Evolutionary conservation across 30 jellyfish, hydroid and myxozoan species (phyloP).

Genomic region (Turritopsis rubra): DNA sequence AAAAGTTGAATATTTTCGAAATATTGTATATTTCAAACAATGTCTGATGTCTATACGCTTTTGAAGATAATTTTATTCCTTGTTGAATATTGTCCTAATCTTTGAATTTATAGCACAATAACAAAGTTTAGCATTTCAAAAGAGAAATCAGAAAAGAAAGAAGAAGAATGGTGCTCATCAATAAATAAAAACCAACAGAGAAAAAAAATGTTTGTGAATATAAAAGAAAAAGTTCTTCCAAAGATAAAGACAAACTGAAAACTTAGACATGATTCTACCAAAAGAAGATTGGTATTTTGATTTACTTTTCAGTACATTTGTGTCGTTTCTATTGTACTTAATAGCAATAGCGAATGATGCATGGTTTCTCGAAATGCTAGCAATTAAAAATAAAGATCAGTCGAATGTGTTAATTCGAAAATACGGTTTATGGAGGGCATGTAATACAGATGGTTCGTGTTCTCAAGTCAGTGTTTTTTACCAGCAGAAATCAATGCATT

Average conservation of each 20-base stretch:
- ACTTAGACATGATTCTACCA: not conserved
- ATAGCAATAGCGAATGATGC: not conserved
- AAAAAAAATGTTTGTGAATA: not conserved
- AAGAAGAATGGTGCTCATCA: not conserved
- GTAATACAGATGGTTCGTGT: not conserved
- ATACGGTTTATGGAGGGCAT: conserved; percentile 10
- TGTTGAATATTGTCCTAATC: too few species aligned
- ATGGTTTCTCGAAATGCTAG: not conserved
- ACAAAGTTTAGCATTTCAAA: not conserved
- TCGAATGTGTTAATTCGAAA: not conserved
- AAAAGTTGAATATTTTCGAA: too few species aligned
- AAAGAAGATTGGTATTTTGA: not conserved
- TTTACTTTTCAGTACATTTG: not conserved
- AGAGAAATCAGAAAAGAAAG: not conserved
- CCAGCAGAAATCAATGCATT: not conserved
- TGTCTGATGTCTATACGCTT: too few species aligned
- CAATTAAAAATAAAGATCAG: not conserved
- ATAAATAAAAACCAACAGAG: too few species aligned
- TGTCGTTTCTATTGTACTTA: not conserved
- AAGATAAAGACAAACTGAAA: not conserved
- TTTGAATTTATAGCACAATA: too few species aligned
- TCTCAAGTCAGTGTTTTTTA: not conserved
- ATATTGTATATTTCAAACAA: too few species aligned
- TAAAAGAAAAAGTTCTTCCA: not conserved
- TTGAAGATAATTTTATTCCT: too few species aligned